Percentiles rank a stretch among this genome's conserved stretches.
Evolutionary conservation across 2,888 invertebrate genomes (phyloP).

Genomic region (Acanthococcus lagerstroemiae): DNA sequence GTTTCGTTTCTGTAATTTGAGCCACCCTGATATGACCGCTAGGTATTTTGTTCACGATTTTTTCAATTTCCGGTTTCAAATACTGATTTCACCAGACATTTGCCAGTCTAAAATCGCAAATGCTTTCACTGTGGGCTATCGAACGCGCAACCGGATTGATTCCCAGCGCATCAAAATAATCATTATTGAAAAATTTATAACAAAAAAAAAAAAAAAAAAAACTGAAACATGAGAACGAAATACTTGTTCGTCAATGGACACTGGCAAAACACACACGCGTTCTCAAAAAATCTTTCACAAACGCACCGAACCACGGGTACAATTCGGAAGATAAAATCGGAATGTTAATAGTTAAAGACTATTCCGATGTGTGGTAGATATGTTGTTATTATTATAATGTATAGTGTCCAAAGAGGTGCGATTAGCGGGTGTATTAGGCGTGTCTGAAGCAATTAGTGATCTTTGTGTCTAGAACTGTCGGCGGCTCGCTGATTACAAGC

Average conservation of each 20-base stretch:
- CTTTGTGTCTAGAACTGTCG: constrained; percentile 30
- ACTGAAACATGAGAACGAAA: background rate
- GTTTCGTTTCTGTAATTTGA: too few species aligned
- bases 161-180: too few species aligned
- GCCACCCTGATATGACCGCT: too few species aligned
- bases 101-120: too few species aligned
- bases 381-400: constrained; percentile 30
- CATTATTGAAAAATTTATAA: too few species aligned
- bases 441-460: constrained; percentile 31
- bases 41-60: too few species aligned
- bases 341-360: constrained; percentile 25
- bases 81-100: too few species aligned
- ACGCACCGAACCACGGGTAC: background rate
- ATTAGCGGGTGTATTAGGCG: constrained; percentile 31
- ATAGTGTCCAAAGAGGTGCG: constrained; percentile 30
- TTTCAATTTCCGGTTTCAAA: too few species aligned
- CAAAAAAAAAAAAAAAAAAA: too few species aligned
- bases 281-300: background rate
- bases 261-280: background rate
- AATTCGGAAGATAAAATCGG: constrained; percentile 24
- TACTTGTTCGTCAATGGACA: background rate
- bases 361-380: constrained; percentile 29
- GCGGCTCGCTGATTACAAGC: constrained; percentile 30
- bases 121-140: too few species aligned
- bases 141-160: too few species aligned